Base-by-base conservation (phyloP, 2,888 invertebrate genomes). In the Ramazzottius varieornatus region DNA sequence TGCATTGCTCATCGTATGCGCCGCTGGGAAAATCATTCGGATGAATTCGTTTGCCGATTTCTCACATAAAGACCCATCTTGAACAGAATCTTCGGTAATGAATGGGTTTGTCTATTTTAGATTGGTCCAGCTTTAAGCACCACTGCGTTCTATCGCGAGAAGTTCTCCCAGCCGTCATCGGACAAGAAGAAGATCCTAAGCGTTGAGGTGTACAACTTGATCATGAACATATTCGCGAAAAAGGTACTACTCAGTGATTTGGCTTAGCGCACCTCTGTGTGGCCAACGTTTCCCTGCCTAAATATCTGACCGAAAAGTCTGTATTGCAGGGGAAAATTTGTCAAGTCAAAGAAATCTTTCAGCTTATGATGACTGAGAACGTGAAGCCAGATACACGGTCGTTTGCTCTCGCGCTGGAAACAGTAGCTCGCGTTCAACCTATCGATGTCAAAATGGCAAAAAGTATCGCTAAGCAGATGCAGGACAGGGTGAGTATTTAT, bases 181-280 rank as follows among this genome's bases (percentile, higher is more conserved):
- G 54, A 54, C 29, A 8, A 24, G 4, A 4, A 4, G n/a, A 54
- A 24, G n/a, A 29, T 54, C 29, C 4, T 54, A 24, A 24, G 24
- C 29, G 20, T 54, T 24, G 13, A 13, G 8, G 54, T 54, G 20
- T 54, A 29, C 54, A 54, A 54, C 24, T 29, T 54, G 13, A 16
- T 54, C 16, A n/a, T 54, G 54, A 54, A 54, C 54, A 24, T 54
- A 54, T 54, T 54, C 24, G 54, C 54, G n/a, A 54, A 54, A 29
- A 29, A 54, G 54, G 54, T 54, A 54, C 20, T n/a, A n/a, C n/a
- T n/a, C n/a, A n/a, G n/a, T n/a, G n/a, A n/a, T n/a, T n/a, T n/a
- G n/a, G n/a, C n/a, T n/a, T n/a, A n/a, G n/a, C n/a, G n/a, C n/a
- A n/a, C n/a, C n/a, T n/a, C n/a, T n/a, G n/a, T n/a, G n/a, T n/a